Evolutionary conservation across 2,888 invertebrate genomes (phyloP).

Genomic region (Thalpophila matura): DNA sequence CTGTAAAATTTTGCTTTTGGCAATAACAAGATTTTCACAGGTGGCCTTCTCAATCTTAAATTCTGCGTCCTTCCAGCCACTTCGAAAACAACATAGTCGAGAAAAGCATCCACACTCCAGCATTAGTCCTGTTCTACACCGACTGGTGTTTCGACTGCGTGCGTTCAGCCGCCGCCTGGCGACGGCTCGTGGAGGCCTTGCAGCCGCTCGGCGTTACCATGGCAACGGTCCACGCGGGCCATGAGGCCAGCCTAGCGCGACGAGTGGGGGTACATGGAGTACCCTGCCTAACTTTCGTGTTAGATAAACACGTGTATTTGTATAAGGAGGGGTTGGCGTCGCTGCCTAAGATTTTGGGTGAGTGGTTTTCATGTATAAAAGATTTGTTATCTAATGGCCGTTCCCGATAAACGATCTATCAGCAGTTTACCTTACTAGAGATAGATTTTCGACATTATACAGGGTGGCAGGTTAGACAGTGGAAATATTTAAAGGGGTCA

Average conservation of each 20-base stretch:
- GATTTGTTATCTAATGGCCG: no score
- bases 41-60: no score
- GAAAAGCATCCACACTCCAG: conserved; percentile 95
- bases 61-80: conserved; percentile 93
- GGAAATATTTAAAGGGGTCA: no score
- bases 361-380: conserved; percentile 20
- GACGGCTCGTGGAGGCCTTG: conserved; percentile 95
- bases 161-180: conserved; percentile 96
- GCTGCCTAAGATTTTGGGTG: conserved; percentile 95
- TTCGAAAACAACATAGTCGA: conserved; percentile 97
- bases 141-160: conserved; percentile 99
- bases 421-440: no score
- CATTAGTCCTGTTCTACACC: conserved; percentile 97
- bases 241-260: conserved; percentile 94
- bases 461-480: no score
- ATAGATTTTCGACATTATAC: no score
- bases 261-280: conserved; percentile 95
- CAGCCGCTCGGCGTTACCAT: conserved; percentile 96
- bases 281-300: conserved; percentile 95
- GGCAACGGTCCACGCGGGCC: conserved; percentile 95
- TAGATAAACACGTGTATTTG: conserved; percentile 96
- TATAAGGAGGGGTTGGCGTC: conserved; percentile 96
- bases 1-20: no score
- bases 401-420: no score
- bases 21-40: no score